phyloP scores from a whole-genome alignment of 2,797 vertebrate genomes.

The Sebastes matsubarae region DNA sequence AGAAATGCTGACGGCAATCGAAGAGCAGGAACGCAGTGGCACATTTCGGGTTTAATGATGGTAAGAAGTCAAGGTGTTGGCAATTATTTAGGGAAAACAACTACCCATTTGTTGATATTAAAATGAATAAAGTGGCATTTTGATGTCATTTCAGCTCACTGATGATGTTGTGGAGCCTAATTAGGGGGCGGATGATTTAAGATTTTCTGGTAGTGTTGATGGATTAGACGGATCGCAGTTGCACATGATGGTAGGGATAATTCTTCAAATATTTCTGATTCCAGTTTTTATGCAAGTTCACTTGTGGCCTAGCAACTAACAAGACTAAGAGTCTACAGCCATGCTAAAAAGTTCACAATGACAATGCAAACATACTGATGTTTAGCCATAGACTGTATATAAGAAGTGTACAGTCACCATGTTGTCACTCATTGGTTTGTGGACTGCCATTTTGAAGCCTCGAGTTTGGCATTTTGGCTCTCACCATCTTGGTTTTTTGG shows the following conservation, averaged over 20 bases:
- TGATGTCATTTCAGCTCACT: background rate
- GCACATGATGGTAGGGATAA: background rate
- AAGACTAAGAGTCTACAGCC: too few relatives aligned
- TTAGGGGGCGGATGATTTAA: background rate
- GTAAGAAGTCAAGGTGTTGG: background rate
- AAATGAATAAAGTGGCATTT: background rate
- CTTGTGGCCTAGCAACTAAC: background rate
- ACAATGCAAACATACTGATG: too few relatives aligned
- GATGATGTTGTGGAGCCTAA: background rate
- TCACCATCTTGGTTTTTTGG: rapidly evolving
- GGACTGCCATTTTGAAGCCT: too few relatives aligned
- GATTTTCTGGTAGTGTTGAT: background rate
- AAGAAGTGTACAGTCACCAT: rapidly evolving
- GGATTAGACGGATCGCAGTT: background rate
- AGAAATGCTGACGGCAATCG: background rate
- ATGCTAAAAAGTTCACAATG: too few relatives aligned
- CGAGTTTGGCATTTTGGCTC: too few relatives aligned
- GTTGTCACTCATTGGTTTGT: too few relatives aligned
- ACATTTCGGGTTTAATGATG: background rate
- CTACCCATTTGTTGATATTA: background rate
- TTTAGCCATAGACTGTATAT: too few relatives aligned
- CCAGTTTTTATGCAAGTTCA: background rate
- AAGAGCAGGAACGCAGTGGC: background rate
- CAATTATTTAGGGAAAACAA: background rate
- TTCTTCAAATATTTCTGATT: too few relatives aligned